Conservation (phyloP, 2,888 invertebrate genomes). For the Tenodera sinensis region DNA sequence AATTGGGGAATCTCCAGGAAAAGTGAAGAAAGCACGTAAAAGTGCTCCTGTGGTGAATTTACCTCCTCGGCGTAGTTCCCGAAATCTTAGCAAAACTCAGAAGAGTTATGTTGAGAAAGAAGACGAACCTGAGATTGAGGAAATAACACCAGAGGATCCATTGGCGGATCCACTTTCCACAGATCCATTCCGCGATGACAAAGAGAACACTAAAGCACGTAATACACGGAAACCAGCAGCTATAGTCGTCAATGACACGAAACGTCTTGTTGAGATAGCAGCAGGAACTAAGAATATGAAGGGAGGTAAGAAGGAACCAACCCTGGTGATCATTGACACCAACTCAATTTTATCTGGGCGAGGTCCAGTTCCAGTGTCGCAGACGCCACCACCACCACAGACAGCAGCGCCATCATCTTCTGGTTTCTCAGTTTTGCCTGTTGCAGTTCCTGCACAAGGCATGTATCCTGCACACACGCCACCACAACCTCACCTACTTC, state of each 20-base stretch:
- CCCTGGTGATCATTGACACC: constrained; percentile 74
- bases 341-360: constrained; percentile 66
- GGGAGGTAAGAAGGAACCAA: constrained; percentile 65
- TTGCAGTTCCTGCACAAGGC: constrained; percentile 52
- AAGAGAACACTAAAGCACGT: constrained; percentile 24
- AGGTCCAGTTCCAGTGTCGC: constrained; percentile 52
- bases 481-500: constrained; percentile 32
- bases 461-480: constrained; percentile 40
- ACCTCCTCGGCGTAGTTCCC: constrained; percentile 53
- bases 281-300: constrained; percentile 53
- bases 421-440: constrained; percentile 34
- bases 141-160: constrained; percentile 58
- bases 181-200: constrained; percentile 21
- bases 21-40: constrained; percentile 32
- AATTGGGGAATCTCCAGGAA: constrained; percentile 42
- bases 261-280: constrained; percentile 65
- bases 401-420: constrained; percentile 14
- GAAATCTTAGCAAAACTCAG: constrained; percentile 55
- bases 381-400: constrained; percentile 1
- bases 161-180: constrained; percentile 43
- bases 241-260: constrained; percentile 69
- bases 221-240: constrained; percentile 42
- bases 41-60: constrained; percentile 38
- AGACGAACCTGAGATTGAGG: constrained; percentile 56
- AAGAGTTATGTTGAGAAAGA: constrained; percentile 46